Evolutionary conservation across 2,113 vertebrate genomes (phyloP), one percentile per base, ranked within the genome.

Genomic region (Antechinus flavipes): DNA sequence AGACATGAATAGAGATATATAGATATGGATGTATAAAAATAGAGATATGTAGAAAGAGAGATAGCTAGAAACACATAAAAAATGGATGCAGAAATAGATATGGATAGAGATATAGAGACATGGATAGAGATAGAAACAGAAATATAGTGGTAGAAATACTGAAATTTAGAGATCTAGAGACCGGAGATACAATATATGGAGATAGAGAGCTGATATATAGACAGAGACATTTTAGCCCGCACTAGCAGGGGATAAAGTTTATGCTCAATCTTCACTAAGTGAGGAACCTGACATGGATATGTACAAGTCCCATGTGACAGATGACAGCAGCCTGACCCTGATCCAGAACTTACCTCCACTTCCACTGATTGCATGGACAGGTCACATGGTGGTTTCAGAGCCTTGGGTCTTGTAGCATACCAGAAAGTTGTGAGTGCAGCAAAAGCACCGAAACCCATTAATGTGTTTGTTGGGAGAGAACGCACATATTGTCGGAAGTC

Each of bases 381-480:
- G 97, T 99, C 99, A 54, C 99, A 99, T 42, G 99, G 99, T 0
- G 99, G 99, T 92, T 99, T 99, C 94, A 99, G 98, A 61, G 99
- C 99, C 96, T 98, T 99, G 0, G 99, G 99, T 90, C 99, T 98
- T 0, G 99, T 99, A 92, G 99, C 99, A 3, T 99, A 99, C 99
- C 99, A 99, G 98, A 99, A 99, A 16, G 99, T 99, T 0, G 99
- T 99, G 95, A 99, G 98, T 0, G 99, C 99, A 0, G 99, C 99
- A 0, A 99, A 99, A 2, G 99, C 99, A 0, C 99, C 99, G 19
- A 99, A 99, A 90, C 99, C 99, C 99, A 99, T 99, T 53, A 99
- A 98, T 0, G 99, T 99, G 42, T 99, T 99, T 56, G 99, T 99
- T 0, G 99, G 99, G 50, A 99, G 98, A 46, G 98, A 98, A 9